Base-by-base conservation (phyloP, 92 coral and sea anemone genomes). In the Parazoanthus darwini region DNA sequence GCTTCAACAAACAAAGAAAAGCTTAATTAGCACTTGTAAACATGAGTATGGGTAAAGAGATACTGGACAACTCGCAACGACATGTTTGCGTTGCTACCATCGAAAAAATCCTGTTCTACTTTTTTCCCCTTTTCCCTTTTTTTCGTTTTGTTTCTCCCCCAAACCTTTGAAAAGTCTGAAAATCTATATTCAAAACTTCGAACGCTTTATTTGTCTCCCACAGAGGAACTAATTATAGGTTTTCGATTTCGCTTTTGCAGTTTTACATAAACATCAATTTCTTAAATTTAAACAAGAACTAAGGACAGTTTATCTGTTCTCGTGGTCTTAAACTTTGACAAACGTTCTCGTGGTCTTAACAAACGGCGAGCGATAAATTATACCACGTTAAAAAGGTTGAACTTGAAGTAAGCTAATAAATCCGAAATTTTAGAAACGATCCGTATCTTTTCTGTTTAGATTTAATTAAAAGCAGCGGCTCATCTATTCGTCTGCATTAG, bases 1-100 rank as follows among this genome's bases (percentile, higher is more conserved):
- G 85, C 50, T 59, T 81, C 39, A 66, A 44, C 33, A 7, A 81
- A 81, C 74, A 81, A 81, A 63, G 73, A 81, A 58, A 22, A 4
- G 51, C 48, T 26, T 59, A 59, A 81, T 81, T 63, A 81, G 16
- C 73, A 59, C 70, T 58, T 54, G 85, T 81, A 35, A 58, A 58
- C 59, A 56, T 36, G 73, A 56, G 70, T 73, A 0, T 63, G 33
- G 25, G 74, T 36, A 58, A 81, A 59, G 85, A 81, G 33, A 7
- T 81, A 37, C 14, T 5, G 66, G 36, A 26, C 22, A 79, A 23
- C 7, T 80, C 22, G 35, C 74, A 58, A 39, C 29, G 35, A 6
- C 46, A 2, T 33, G 72, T 81, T 63, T 33, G 79, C 74, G 51
- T 81, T 81, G 50, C 85, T 58, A 58, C 14, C 33, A 37, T 10